A percentile compares a stretch with the other conserved stretches of the same genome.
These are phyloP conservation scores for Ceratotherium simum DNA, from an alignment of 2,113 vertebrate species.

Conservation along the genomic window DNA sequence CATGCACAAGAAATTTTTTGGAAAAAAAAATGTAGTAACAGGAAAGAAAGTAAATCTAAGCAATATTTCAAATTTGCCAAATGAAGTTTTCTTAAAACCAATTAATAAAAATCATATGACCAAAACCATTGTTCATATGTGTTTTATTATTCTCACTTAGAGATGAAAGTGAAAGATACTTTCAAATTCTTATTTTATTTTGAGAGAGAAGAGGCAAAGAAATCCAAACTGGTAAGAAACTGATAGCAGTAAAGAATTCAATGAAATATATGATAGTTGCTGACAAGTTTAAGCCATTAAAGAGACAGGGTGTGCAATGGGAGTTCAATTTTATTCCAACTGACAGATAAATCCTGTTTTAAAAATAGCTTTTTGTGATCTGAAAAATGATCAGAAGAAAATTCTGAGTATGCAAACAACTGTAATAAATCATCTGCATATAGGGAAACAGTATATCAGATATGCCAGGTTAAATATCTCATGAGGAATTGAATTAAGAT, in stretches of 20 bases:
- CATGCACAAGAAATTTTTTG: neutral
- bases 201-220: neutral
- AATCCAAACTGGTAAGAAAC: neutral
- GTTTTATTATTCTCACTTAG: neutral
- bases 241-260: constrained; percentile 26
- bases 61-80: neutral
- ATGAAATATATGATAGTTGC: neutral
- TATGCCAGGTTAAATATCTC: constrained; percentile 34
- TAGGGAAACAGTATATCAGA: constrained; percentile 48
- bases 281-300: constrained; percentile 59
- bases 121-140: neutral
- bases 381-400: constrained; percentile 64
- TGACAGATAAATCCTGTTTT: constrained; percentile 53
- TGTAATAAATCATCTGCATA: constrained; percentile 60
- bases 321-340: constrained; percentile 56
- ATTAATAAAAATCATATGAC: neutral
- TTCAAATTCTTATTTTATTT: neutral
- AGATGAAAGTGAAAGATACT: neutral
- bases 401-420: constrained; percentile 35
- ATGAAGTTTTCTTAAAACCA: neutral
- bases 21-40: fast-evolving
- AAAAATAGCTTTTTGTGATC: constrained; percentile 58
- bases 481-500: constrained; percentile 40
- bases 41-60: neutral
- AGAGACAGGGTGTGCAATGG: neutral